Percentiles rank a stretch among this genome's conserved stretches.
phyloP scores from a whole-genome alignment of 2,113 vertebrate species.

The Corythornis cristatus region DNA sequence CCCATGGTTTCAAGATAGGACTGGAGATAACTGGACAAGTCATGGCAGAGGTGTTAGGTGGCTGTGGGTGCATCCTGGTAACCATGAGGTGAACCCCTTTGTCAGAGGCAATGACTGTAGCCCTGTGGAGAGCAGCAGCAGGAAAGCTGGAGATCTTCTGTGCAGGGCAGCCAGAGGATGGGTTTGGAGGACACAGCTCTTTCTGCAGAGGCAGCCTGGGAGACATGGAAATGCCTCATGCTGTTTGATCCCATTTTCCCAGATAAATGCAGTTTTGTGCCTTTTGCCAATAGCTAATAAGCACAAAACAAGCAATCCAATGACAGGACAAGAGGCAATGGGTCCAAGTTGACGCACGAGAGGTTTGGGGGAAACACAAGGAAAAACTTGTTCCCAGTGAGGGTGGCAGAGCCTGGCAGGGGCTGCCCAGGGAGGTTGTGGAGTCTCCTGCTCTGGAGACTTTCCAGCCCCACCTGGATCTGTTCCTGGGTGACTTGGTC shows the following conservation, averaged over 20 bases:
- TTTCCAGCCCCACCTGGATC: no score
- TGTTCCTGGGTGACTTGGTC: no score
- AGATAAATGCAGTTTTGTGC: neutral
- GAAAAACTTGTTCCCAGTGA: no score
- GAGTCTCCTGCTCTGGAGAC: no score
- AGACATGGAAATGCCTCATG: neutral
- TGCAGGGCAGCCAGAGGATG: neutral
- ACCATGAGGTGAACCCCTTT: neutral
- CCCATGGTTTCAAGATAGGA: neutral
- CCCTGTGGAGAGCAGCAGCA: neutral
- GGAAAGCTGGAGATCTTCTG: neutral
- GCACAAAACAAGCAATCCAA: neutral
- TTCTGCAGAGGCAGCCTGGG: neutral
- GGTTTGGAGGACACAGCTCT: neutral
- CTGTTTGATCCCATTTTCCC: neutral
- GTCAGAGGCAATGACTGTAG: neutral
- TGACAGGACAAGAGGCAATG: no score
- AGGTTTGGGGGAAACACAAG: no score
- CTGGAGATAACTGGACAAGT: neutral
- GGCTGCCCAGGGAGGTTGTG: no score
- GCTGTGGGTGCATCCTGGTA: neutral
- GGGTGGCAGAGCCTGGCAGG: no score
- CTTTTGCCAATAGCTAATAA: neutral
- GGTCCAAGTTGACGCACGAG: no score
- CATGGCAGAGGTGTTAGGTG: rapidly evolving